A percentile compares a stretch with the other conserved stretches of the same genome.
Conservation (phyloP, 2,888 invertebrate species). For the Spodoptera exigua region DNA sequence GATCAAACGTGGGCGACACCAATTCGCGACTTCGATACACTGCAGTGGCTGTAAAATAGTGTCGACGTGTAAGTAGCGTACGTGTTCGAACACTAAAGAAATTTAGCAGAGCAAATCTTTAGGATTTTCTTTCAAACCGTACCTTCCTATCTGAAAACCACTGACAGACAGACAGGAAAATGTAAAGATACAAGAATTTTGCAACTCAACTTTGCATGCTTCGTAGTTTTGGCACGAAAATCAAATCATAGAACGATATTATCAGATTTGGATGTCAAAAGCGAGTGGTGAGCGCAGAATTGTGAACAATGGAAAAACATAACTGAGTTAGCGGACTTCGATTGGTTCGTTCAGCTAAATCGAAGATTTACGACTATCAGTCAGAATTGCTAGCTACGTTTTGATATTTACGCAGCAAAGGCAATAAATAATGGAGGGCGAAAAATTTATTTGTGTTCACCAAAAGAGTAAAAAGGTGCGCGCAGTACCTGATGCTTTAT, state of each 20-base stretch:
- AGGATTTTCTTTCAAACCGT: slow-evolving; percentile 30
- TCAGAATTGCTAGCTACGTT: slow-evolving; percentile 48
- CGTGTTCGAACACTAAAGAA: slow-evolving; percentile 30
- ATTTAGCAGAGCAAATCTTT: slow-evolving; percentile 37
- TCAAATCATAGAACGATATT: slow-evolving; percentile 52
- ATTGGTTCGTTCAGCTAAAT: slow-evolving; percentile 54
- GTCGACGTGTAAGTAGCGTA: slow-evolving; percentile 23
- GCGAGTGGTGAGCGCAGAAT: slow-evolving; percentile 48
- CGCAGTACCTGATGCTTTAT: slow-evolving; percentile 33
- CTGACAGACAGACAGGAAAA: slow-evolving; percentile 17
- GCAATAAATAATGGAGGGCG: slow-evolving; percentile 53
- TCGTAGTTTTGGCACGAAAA: slow-evolving; percentile 47
- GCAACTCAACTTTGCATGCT: slow-evolving; percentile 38
- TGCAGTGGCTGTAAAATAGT: slow-evolving; percentile 27
- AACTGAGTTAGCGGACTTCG: slow-evolving; percentile 49
- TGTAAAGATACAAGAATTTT: slow-evolving; percentile 32
- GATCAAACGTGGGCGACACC: not conserved
- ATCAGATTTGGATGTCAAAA: slow-evolving; percentile 57
- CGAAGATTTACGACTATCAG: slow-evolving; percentile 58
- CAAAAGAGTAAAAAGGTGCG: slow-evolving; percentile 37
- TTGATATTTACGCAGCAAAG: slow-evolving; percentile 55
- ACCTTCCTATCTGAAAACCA: slow-evolving; percentile 31
- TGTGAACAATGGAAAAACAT: slow-evolving; percentile 59
- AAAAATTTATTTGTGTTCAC: slow-evolving; percentile 51
- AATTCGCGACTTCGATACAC: slow-evolving; percentile 9